Percentiles rank a stretch among this genome's conserved stretches.
Conservation (phyloP, 2,888 invertebrate species). For the Hemicrepidius hirtus region DNA sequence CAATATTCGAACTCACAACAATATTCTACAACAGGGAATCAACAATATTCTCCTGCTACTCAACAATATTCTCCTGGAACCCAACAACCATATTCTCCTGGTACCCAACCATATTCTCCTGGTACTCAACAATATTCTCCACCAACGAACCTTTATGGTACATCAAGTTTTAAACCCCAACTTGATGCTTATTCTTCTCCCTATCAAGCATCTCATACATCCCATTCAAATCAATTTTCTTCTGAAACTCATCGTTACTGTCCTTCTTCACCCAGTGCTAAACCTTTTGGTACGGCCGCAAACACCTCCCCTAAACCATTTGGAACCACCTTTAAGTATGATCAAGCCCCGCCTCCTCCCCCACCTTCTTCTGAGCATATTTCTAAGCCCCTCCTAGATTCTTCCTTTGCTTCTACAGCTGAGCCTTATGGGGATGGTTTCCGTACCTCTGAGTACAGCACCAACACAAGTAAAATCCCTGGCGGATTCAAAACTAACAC, state of each 20-base stretch:
- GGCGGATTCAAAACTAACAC: conserved; percentile 68
- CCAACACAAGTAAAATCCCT: conserved; percentile 69
- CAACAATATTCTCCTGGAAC: neutral
- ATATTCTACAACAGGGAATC: neutral
- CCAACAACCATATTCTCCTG: conserved; percentile 29
- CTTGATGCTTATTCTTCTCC: conserved; percentile 41
- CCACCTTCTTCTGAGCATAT: conserved; percentile 3
- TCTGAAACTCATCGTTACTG: conserved; percentile 48
- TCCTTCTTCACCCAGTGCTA: conserved; percentile 54
- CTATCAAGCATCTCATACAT: conserved; percentile 22
- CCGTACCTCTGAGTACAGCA: conserved; percentile 66
- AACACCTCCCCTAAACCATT: conserved; percentile 51
- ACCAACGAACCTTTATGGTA: conserved; percentile 8
- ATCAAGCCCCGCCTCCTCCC: conserved; percentile 25
- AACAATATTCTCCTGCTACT: conserved; percentile 21
- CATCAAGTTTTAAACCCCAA: conserved; percentile 49
- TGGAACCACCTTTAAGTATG: conserved; percentile 49
- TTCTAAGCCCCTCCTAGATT: conserved; percentile 15
- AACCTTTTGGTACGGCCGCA: conserved; percentile 51
- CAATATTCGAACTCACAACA: conserved; percentile 17
- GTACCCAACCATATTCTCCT: conserved; percentile 20
- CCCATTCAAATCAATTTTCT: conserved; percentile 44
- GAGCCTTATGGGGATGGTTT: conserved; percentile 61
- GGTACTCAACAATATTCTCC: neutral
- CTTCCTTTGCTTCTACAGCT: conserved; percentile 17